Evolutionary conservation across 2,888 invertebrate genomes (phyloP).

Genomic region (Lydus trimaculatus): DNA sequence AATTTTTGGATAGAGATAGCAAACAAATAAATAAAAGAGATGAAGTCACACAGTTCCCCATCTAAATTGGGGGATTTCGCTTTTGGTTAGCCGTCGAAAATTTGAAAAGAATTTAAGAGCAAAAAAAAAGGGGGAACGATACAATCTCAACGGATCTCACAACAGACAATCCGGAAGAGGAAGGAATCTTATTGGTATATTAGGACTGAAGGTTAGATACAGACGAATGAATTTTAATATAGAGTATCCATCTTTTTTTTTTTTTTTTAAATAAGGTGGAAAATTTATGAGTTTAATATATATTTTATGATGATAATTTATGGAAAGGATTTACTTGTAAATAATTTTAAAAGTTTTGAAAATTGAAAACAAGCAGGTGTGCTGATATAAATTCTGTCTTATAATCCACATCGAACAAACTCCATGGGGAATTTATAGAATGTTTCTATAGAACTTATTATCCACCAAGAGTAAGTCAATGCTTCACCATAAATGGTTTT

Average conservation of each 20-base stretch:
- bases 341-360: neutral
- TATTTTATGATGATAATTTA: neutral
- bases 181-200: conserved; percentile 41
- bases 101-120: neutral
- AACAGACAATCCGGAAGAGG: conserved; percentile 48
- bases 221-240: conserved; percentile 41
- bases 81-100: neutral
- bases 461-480: no score
- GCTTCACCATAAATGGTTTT: neutral
- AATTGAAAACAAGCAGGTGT: neutral
- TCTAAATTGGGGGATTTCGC: conserved; percentile 23
- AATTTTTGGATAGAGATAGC: neutral
- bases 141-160: conserved; percentile 34
- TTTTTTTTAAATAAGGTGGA: neutral
- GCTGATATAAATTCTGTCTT: neutral
- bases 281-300: neutral
- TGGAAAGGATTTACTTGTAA: neutral
- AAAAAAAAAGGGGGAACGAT: neutral
- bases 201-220: conserved; percentile 47
- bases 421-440: neutral
- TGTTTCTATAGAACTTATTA: neutral
- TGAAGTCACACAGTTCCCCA: conserved; percentile 15
- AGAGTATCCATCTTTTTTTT: neutral
- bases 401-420: neutral
- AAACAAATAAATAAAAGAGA: neutral